These are phyloP conservation scores for Stichodactyla mertensii DNA, from an alignment of 64 coral and sea anemone genomes.

Conservation along the genomic window DNA sequence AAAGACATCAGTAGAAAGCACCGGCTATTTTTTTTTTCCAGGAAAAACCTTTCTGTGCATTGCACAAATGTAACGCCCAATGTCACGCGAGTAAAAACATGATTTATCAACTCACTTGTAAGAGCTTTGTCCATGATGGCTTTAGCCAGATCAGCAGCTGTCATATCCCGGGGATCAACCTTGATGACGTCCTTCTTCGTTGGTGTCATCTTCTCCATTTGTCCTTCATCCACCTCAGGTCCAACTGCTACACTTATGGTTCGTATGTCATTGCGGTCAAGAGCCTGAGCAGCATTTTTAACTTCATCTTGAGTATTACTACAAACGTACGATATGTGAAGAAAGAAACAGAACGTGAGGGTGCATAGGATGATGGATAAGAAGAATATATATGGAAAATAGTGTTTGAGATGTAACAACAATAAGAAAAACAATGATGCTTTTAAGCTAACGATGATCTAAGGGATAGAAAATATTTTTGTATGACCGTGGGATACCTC, in stretches of 20 bases:
- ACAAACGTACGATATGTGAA: background rate
- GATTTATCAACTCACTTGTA: background rate
- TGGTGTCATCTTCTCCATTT: conserved; percentile 31
- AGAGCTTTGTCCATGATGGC: background rate
- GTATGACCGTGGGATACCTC: too few species aligned
- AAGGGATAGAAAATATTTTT: too few species aligned
- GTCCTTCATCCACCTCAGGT: conserved; percentile 24
- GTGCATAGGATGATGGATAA: background rate
- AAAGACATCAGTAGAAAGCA: too few species aligned
- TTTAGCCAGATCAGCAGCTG: background rate
- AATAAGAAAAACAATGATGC: too few species aligned
- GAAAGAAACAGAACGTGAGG: background rate
- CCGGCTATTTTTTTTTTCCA: too few species aligned
- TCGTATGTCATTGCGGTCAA: conserved; percentile 25
- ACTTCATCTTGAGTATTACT: conserved; percentile 6
- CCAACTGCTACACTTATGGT: conserved; percentile 38
- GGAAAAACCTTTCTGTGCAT: too few species aligned
- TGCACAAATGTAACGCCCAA: too few species aligned
- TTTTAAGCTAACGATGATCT: too few species aligned
- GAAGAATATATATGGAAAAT: too few species aligned
- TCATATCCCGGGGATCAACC: background rate
- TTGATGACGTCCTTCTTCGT: conserved; percentile 34
- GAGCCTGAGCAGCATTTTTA: conserved; percentile 9
- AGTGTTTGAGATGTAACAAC: too few species aligned
- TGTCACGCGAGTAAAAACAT: background rate